phyloP scores from a whole-genome alignment of 1,140 invertebrate species.

The Steinernema feltiae region DNA sequence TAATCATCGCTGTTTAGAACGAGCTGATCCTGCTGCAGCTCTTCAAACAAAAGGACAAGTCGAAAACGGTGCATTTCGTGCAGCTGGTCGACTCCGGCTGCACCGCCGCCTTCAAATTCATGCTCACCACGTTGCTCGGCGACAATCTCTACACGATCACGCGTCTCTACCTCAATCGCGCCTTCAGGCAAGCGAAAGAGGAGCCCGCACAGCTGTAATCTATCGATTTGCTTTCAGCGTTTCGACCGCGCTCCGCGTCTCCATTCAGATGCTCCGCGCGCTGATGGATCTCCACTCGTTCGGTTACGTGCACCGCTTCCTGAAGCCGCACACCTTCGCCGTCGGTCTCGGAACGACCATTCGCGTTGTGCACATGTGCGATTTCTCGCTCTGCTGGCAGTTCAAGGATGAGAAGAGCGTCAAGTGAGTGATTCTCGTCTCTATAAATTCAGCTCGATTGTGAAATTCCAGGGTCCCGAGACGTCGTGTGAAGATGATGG shows the following conservation, averaged over 20 bases:
- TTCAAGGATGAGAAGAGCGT: neutral
- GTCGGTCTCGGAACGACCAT: neutral
- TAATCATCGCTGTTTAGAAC: neutral
- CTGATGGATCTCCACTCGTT: neutral
- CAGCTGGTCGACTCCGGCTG: neutral
- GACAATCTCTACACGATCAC: slow-evolving; percentile 4
- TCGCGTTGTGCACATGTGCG: neutral
- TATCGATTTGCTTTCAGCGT: neutral
- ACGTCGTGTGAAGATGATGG: neutral
- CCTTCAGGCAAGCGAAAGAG: neutral
- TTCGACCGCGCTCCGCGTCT: neutral
- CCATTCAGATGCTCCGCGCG: slow-evolving; percentile 10
- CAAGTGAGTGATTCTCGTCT: neutral
- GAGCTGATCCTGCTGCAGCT: neutral
- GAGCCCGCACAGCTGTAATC: too few species aligned
- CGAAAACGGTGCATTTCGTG: neutral
- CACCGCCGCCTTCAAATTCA: neutral
- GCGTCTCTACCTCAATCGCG: neutral
- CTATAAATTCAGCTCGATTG: neutral
- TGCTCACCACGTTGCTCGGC: neutral
- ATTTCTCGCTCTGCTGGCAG: neutral
- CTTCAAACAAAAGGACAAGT: neutral
- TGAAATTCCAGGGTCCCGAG: neutral
- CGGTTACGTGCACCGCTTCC: neutral
- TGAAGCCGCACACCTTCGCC: slow-evolving; percentile 3